Conservation (phyloP, 2,113 vertebrate species). For the Actenoides lindsayi region DNA sequence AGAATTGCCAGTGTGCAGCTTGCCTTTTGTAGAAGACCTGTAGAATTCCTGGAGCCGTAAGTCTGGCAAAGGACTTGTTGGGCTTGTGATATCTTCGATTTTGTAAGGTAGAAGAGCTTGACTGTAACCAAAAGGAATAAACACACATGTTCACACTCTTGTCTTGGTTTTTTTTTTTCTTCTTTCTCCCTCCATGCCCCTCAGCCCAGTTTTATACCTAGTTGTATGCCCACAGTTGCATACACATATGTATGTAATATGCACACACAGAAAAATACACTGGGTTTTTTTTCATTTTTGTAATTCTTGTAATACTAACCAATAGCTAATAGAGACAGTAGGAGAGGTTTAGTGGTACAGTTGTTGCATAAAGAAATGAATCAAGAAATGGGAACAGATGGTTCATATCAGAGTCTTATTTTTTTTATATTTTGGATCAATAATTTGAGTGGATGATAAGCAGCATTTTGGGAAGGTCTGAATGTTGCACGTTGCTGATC, state of each 20-base stretch:
- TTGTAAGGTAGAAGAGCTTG: not conserved
- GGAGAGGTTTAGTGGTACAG: not conserved
- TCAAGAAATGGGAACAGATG: not conserved
- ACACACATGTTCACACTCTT: fast-evolving
- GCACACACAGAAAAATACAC: not conserved
- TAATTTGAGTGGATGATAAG: not conserved
- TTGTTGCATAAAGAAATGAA: not conserved
- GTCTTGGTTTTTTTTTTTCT: not conserved
- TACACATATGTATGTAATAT: not conserved
- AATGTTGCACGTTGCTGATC: not conserved
- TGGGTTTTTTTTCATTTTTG: not conserved
- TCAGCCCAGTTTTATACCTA: not conserved
- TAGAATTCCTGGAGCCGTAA: not conserved
- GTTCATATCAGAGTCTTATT: not conserved
- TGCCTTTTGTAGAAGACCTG: not conserved
- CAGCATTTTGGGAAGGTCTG: not conserved
- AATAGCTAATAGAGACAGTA: not conserved
- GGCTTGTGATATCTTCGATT: not conserved
- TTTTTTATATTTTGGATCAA: not conserved
- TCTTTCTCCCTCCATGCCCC: too few relatives aligned
- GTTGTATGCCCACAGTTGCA: not conserved
- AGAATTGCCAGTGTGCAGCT: not conserved
- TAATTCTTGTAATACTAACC: not conserved
- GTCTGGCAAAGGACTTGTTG: not conserved
- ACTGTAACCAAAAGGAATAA: not conserved